Percentiles rank a stretch among this genome's conserved stretches.
Conservation (phyloP, 1,140 invertebrate genomes). For the Drosophila melanica region DNA sequence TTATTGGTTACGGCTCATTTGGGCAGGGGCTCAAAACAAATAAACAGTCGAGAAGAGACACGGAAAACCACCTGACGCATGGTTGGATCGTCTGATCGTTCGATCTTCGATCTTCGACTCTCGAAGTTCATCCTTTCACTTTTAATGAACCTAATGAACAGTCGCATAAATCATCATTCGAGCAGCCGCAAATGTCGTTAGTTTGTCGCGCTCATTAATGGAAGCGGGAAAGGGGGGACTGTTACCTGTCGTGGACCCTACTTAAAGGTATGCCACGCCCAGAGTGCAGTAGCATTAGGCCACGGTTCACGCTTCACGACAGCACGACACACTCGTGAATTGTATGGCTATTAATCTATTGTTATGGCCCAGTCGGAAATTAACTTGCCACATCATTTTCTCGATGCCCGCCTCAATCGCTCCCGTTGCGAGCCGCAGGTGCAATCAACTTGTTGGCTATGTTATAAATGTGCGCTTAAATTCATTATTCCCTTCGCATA, state of each 20-base stretch:
- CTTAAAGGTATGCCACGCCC: conserved; percentile 29
- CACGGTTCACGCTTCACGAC: conserved; percentile 43
- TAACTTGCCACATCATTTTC: conserved; percentile 76
- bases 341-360: conserved; percentile 64
- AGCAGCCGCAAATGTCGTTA: conserved; percentile 60
- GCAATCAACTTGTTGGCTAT: conserved; percentile 4
- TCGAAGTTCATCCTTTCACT: conserved; percentile 66
- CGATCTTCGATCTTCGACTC: conserved; percentile 27
- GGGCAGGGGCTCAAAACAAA: conserved; percentile 54
- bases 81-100: conserved; percentile 26
- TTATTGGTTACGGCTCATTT: conserved; percentile 78
- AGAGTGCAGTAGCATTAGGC: conserved; percentile 29
- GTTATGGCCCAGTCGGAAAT: conserved; percentile 61
- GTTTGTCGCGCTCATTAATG: conserved; percentile 78
- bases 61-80: conserved; percentile 39
- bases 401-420: conserved; percentile 29
- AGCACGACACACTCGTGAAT: conserved; percentile 44
- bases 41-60: conserved; percentile 54
- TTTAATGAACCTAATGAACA: conserved; percentile 78
- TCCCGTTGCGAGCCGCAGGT: conserved; percentile 39
- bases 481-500: too few relatives aligned
- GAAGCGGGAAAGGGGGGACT: background rate
- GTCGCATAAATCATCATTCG: conserved; percentile 71
- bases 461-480: background rate
- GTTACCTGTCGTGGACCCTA: background rate